Base-by-base conservation (phyloP, 2,888 invertebrate genomes). In the Torymus texanus region DNA sequence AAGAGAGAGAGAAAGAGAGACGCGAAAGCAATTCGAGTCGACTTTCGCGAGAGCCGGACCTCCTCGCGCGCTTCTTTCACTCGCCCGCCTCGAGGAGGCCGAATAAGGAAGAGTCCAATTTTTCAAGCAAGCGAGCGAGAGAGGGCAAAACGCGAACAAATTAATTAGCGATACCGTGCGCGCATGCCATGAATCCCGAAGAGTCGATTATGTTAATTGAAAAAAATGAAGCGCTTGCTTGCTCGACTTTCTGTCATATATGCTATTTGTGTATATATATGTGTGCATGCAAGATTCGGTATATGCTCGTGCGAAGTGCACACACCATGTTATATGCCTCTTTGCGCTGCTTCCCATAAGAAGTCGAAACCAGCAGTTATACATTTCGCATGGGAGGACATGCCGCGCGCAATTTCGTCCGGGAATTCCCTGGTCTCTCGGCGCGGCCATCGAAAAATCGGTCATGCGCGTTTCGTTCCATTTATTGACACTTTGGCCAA, bases 131-230 rank as follows among this genome's bases (percentile, higher is more conserved):
- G 18, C 4, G 50, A 51, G 51, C 10, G 18, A 13, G 63, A 2
- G 71, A 67, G 59, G 2, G 56, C 13, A 53, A 66, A 70, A 74
- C 21, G 56, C 59, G 68, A n/a, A 82, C 81, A 79, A 84, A 84
- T 84, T 84, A 84, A 85, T 85, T 82, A 82, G 79, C 79, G 76
- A 65, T 71, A 50, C 53, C 53, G 59, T 13, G 70, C 53, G 83
- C 76, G 74, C 80, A 72, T 59, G 61, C 61, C 68, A 5, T n/a
- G 50, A 18, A 50, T 66, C 29, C 55, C 74, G 41, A 41, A n/a
- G 59, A 53, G 59, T 67, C 72, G 78, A 80, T 82, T 83, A 83
- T 83, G 80, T 61, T 75, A 81, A 83, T 82, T 82, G 78, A 75
- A 78, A 82, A 74, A 77, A 78, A 74, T 63, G 21, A 76, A 24